Conservation (phyloP, 2,888 invertebrate genomes). For the Aphodius sticticus region DNA sequence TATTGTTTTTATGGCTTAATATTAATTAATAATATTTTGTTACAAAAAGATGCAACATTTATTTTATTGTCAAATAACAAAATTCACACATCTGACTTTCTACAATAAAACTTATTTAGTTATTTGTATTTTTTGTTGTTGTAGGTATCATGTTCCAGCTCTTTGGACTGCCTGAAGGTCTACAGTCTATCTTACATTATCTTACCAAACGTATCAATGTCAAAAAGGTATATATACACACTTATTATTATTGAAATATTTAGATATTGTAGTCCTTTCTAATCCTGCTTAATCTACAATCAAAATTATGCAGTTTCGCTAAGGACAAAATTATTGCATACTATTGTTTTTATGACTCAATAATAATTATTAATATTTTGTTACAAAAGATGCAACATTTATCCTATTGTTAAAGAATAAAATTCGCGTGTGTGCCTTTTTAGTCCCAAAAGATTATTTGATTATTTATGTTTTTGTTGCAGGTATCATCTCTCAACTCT, state of each 20-base stretch:
- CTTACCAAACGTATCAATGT: no score
- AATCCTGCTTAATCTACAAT: slow-evolving; percentile 49
- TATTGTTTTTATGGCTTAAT: no score
- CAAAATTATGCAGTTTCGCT: slow-evolving; percentile 52
- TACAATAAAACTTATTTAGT: slow-evolving; percentile 6
- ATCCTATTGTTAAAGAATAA: not conserved
- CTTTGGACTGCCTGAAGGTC: slow-evolving; percentile 99
- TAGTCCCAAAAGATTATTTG: no score
- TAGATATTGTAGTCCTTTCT: slow-evolving; percentile 49
- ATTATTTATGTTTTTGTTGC: no score
- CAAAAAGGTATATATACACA: no score
- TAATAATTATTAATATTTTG: slow-evolving; percentile 16
- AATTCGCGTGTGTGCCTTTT: slow-evolving; percentile 22
- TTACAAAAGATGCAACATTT: slow-evolving; percentile 28
- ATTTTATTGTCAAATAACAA: slow-evolving; percentile 20
- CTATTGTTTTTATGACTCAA: slow-evolving; percentile 23
- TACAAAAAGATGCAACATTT: no score
- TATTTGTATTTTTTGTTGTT: slow-evolving; percentile 42
- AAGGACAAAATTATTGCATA: slow-evolving; percentile 49
- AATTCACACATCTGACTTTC: slow-evolving; percentile 27
- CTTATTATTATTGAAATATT: no score
- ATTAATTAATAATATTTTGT: no score
- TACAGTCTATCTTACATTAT: slow-evolving; percentile 92
- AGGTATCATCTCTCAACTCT: no score
- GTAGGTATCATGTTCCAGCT: slow-evolving; percentile 93